Base-by-base conservation (phyloP, 2,113 vertebrate genomes). In the Laticauda colubrina region DNA sequence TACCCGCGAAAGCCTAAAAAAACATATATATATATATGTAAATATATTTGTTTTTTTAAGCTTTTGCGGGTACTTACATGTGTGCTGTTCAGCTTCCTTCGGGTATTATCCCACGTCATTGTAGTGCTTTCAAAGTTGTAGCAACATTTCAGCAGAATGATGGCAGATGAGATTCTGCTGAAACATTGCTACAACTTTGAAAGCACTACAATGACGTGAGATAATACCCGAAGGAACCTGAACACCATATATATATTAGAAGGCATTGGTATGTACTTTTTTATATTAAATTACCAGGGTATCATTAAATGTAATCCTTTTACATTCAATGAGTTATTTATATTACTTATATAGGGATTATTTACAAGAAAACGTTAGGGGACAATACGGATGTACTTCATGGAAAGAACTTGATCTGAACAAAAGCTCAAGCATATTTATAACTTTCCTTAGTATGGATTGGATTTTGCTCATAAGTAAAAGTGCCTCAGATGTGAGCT, bases 251-350 rank as follows among this genome's bases (percentile, higher is more conserved):
- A 39, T 39, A 39, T 39, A 39, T 39, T 53, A 20, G n/a, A 88
- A 56, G 59, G 39, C 29, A 56, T 81, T 56, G 29, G 3, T 48
- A 92, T 89, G 29, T 89, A 54, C 54, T 88, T 92, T 10, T 29
- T 34, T 89, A 55, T 69, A 43, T 61, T 61, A 87, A 45, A 12
- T 59, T 92, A 92, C 88, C 39, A 89, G 64, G 39, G n/a, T 85
- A 43, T 57, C 54, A 92, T 2, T 85, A 55, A 51, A 85, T 59
- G 43, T 92, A 89, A 92, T 34, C 88, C 20, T 89, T 92, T 92
- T 29, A 56, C 61, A 69, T 69, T n/a, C 61, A 92, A 26, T 51
- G 24, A 57, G 5, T 26, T 81, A n/a, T 55, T 56, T 92, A 23
- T 57, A 18, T 89, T 18, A 34, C 88, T 88, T 64, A 64, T 64